Evolutionary conservation across 2,888 invertebrate species (phyloP).

Genomic region (Drosophila leonis): DNA sequence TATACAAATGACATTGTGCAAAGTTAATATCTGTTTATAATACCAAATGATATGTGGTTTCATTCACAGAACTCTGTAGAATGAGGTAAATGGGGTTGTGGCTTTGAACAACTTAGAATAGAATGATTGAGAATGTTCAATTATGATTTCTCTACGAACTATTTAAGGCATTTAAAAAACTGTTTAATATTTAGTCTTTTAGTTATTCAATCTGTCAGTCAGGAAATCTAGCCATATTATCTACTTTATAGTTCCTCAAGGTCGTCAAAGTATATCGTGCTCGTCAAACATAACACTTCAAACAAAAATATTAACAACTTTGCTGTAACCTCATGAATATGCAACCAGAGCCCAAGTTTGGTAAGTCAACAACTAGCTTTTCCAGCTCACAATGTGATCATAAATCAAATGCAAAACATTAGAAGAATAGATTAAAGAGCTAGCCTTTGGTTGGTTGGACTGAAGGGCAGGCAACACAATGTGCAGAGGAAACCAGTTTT

Average conservation of each 20-base stretch:
- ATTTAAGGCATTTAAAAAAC: not conserved
- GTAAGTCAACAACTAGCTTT: conserved; percentile 1
- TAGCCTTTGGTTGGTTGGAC: conserved; percentile 17
- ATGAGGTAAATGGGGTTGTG: not conserved
- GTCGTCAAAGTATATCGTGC: conserved; percentile 25
- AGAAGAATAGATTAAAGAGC: conserved; percentile 23
- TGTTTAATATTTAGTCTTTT: not conserved
- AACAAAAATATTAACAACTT: conserved; percentile 3
- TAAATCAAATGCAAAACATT: conserved; percentile 48
- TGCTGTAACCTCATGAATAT: conserved; percentile 46
- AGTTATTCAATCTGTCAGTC: not conserved
- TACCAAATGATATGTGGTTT: conserved; percentile 7
- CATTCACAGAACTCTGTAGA: not conserved
- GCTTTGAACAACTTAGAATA: not conserved
- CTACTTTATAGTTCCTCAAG: conserved; percentile 10
- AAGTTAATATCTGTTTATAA: conserved; percentile 12
- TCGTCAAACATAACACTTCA: conserved; percentile 14
- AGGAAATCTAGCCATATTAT: not conserved
- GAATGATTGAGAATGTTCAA: conserved; percentile 1
- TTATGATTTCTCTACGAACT: not conserved
- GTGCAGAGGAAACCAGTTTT: conserved; percentile 49
- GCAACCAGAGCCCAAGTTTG: conserved; percentile 12
- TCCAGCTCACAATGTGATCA: conserved; percentile 12
- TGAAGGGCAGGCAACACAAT: conserved; percentile 42
- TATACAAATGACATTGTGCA: conserved; percentile 14